These are phyloP conservation scores for Hiodon alosoides DNA, from an alignment of 2,113 vertebrate genomes.

Conservation along the genomic window DNA sequence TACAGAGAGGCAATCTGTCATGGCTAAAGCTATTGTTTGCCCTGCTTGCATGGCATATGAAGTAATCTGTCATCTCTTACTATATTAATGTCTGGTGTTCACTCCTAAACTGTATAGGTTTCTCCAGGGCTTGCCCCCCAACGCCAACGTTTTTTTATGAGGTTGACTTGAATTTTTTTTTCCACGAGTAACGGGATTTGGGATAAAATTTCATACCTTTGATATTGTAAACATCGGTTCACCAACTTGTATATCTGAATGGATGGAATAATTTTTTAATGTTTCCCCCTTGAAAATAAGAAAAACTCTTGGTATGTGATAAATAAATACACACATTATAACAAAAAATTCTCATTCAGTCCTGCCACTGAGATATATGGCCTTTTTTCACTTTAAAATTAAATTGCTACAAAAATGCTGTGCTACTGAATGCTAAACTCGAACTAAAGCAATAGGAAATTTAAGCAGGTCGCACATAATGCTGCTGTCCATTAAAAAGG, in stretches of 20 bases:
- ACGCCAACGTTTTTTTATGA: conserved; percentile 38
- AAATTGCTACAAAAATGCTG: too few species aligned
- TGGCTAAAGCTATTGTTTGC: conserved; percentile 91
- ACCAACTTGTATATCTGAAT: not conserved
- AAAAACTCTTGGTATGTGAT: not conserved
- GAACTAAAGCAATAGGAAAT: not conserved
- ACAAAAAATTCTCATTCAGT: too few species aligned
- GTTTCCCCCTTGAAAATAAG: not conserved
- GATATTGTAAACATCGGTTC: conserved; percentile 9
- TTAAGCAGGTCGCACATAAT: not conserved
- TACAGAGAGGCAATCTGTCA: conserved; percentile 97
- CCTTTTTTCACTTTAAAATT: too few species aligned
- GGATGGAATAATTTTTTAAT: not conserved
- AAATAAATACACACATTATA: not conserved
- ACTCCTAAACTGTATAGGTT: conserved; percentile 75
- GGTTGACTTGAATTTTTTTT: conserved; percentile 14
- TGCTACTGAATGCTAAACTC: too few species aligned
- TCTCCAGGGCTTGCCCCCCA: conserved; percentile 59
- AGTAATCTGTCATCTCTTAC: conserved; percentile 95
- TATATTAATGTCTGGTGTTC: conserved; percentile 80
- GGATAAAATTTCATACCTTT: conserved; percentile 23
- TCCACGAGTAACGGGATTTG: conserved; percentile 22
- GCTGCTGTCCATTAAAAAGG: too few species aligned
- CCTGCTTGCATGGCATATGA: conserved; percentile 96
- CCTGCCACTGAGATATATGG: too few species aligned